Conservation (phyloP, 1,140 invertebrate species). For the Eriocheir sinensis region DNA sequence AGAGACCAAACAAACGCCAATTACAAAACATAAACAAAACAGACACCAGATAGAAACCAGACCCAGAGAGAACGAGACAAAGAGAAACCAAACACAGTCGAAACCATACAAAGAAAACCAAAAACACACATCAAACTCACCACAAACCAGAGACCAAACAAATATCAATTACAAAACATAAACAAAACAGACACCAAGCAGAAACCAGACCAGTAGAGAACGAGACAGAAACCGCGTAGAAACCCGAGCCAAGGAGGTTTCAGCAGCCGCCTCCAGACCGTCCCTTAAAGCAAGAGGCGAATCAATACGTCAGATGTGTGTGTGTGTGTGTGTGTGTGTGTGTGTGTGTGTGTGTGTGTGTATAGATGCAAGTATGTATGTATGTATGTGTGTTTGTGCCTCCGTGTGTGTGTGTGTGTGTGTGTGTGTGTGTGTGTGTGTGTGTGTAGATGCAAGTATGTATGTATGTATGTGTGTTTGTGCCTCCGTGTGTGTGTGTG, state of each 20-base stretch:
- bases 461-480: neutral
- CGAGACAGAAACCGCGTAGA: neutral
- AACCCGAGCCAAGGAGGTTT: neutral
- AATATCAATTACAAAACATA: too few species aligned
- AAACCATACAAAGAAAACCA: too few species aligned
- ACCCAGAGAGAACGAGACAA: too few species aligned
- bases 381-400: conserved; percentile 4
- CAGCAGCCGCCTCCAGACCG: neutral
- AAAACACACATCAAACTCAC: too few species aligned
- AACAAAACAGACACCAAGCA: too few species aligned
- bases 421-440: conserved; percentile 33
- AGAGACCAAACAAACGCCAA: too few species aligned
- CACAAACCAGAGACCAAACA: too few species aligned
- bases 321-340: conserved; percentile 37
- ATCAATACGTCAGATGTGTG: conserved; percentile 18
- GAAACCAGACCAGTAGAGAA: neutral
- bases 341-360: neutral
- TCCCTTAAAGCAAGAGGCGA: neutral
- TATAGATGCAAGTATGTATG: neutral
- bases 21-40: too few species aligned
- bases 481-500: conserved; percentile 18
- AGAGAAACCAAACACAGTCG: neutral
- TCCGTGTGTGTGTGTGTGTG: conserved; percentile 41
- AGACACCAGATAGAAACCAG: neutral
- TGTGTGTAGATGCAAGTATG: neutral